Conservation (phyloP, 2,797 vertebrate genomes). For the Nyctalus aviator region DNA sequence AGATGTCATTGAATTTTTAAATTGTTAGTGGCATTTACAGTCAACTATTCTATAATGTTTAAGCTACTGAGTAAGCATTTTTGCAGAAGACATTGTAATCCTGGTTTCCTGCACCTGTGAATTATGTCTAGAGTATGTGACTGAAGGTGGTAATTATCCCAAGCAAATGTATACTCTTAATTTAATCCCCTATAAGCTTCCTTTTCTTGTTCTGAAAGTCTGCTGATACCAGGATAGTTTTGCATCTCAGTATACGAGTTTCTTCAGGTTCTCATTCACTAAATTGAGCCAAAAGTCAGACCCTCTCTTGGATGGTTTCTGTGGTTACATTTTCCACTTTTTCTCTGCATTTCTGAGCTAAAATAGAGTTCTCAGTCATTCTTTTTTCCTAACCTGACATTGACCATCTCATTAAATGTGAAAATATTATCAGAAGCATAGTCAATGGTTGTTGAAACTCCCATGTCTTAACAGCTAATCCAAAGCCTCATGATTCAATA, state of each 20-base stretch:
- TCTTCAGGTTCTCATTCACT: conserved; percentile 34
- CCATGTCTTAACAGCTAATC: conserved; percentile 28
- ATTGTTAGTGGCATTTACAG: conserved; percentile 19
- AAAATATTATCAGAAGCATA: conserved; percentile 62
- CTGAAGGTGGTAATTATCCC: conserved; percentile 27
- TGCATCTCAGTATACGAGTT: conserved; percentile 12
- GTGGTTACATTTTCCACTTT: neutral
- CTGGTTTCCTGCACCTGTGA: conserved; percentile 22
- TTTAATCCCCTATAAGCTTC: conserved; percentile 38
- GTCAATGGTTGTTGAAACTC: conserved; percentile 53
- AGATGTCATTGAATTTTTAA: conserved; percentile 31
- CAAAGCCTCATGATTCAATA: conserved; percentile 34
- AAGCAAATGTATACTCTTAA: conserved; percentile 36
- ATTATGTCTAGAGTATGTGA: conserved; percentile 57
- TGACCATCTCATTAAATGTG: conserved; percentile 54
- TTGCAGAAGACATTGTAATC: conserved; percentile 53
- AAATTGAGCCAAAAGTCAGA: neutral
- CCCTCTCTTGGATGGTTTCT: neutral
- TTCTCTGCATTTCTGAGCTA: conserved; percentile 31
- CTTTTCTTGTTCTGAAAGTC: conserved; percentile 31
- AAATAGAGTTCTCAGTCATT: conserved; percentile 23
- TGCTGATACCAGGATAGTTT: conserved; percentile 34
- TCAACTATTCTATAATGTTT: conserved; percentile 48
- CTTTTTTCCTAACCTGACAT: conserved; percentile 24
- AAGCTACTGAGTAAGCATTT: conserved; percentile 49